phyloP scores from a whole-genome alignment of 2,888 invertebrate species.

The Notocelia uddmanniana region DNA sequence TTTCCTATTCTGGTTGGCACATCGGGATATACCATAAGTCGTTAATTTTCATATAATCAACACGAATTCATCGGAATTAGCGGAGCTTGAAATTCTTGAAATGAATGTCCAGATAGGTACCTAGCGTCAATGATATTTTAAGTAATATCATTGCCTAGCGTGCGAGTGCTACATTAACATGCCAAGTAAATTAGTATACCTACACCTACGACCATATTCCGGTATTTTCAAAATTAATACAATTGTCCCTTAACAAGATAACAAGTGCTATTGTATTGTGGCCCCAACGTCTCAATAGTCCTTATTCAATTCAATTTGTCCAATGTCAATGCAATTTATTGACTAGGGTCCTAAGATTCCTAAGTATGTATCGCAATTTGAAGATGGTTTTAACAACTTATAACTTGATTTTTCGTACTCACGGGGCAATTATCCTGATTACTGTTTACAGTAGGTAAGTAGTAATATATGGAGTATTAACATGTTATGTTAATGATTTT shows the following conservation, averaged over 20 bases:
- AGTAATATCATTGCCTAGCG: neutral
- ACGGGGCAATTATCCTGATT: neutral
- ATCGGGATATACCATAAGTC: too few species aligned
- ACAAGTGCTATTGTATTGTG: slow-evolving; percentile 23
- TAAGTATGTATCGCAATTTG: neutral
- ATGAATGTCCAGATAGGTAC: neutral
- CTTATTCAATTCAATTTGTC: slow-evolving; percentile 29
- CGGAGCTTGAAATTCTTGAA: slow-evolving; percentile 28
- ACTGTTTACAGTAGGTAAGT: too few species aligned
- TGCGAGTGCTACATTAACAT: neutral
- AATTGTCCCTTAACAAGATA: slow-evolving; percentile 19
- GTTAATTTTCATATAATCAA: slow-evolving; percentile 5
- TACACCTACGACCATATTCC: neutral
- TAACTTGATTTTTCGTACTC: neutral
- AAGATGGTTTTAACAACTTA: neutral
- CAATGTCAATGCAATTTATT: slow-evolving; percentile 19
- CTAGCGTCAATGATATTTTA: too few species aligned
- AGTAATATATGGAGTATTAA: neutral
- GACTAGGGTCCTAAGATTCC: neutral
- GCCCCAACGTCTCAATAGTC: slow-evolving; percentile 14
- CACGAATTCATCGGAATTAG: slow-evolving; percentile 8
- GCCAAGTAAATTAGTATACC: neutral
- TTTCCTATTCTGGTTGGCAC: too few species aligned
- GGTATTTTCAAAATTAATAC: neutral
- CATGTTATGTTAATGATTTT: neutral